Conservation (phyloP, 2,113 vertebrate genomes). For the Cyprinodon brontotheroides region DNA sequence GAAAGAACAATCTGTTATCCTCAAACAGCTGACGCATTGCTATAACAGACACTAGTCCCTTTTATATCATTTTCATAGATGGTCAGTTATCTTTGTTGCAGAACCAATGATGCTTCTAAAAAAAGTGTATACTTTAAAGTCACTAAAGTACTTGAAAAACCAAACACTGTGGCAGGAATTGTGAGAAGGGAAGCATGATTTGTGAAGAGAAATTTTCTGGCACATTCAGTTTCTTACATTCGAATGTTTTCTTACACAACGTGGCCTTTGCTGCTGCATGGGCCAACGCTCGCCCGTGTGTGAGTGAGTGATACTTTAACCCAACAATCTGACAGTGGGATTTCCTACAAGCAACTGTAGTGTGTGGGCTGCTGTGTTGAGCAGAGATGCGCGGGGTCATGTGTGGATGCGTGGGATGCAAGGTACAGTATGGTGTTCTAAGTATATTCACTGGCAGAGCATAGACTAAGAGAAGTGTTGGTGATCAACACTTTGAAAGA, state of each 20-base stretch:
- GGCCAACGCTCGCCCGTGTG: conserved; percentile 59
- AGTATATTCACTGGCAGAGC: conserved; percentile 41
- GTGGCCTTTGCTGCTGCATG: conserved; percentile 38
- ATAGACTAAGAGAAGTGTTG: conserved; percentile 19
- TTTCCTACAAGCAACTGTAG: conserved; percentile 67
- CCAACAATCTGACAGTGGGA: conserved; percentile 69
- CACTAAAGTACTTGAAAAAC: neutral
- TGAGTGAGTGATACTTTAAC: conserved; percentile 65
- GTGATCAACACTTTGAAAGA: conserved; percentile 4
- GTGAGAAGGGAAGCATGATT: conserved; percentile 6
- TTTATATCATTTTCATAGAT: conserved; percentile 14
- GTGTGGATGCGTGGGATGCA: conserved; percentile 69
- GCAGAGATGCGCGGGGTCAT: conserved; percentile 72
- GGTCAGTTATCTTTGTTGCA: neutral
- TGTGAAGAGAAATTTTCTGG: neutral
- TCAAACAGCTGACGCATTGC: conserved; percentile 12
- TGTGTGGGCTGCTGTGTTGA: conserved; percentile 66
- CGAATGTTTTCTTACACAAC: conserved; percentile 37
- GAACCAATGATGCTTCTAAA: neutral
- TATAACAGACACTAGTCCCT: conserved; percentile 22
- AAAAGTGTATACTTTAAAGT: neutral
- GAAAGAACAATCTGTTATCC: conserved; percentile 33
- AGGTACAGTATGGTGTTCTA: conserved; percentile 56
- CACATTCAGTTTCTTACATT: conserved; percentile 13
- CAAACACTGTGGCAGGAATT: neutral